phyloP scores from a whole-genome alignment of 2,797 vertebrate species.

The Falco concolor region DNA sequence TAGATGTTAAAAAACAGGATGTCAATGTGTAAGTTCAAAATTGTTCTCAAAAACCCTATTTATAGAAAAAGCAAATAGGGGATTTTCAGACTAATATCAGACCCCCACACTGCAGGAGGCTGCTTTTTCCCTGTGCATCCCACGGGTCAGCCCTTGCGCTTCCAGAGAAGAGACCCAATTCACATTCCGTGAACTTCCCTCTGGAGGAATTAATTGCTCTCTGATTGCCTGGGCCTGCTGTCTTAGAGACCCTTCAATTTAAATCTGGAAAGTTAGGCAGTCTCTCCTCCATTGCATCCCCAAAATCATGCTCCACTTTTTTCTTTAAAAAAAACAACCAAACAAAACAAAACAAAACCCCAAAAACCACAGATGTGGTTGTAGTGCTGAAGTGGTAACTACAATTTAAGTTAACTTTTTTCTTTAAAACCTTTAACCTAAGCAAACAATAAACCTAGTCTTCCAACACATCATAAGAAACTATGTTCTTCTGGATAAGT shows the following conservation, averaged over 20 bases:
- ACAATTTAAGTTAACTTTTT: neutral
- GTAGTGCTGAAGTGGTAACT: neutral
- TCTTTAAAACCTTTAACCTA: neutral
- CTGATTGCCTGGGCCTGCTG: neutral
- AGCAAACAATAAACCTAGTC: neutral
- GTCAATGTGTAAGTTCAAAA: neutral
- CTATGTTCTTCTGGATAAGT: neutral
- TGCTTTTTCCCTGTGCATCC: neutral
- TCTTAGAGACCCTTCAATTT: neutral
- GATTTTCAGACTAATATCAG: neutral
- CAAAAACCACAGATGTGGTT: neutral
- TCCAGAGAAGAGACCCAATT: neutral
- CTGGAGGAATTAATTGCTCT: neutral
- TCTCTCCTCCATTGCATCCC: neutral
- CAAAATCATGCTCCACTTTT: neutral
- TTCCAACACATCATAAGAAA: neutral
- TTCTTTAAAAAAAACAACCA: neutral
- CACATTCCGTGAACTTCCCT: neutral
- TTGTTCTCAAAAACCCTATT: neutral
- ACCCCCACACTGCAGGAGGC: neutral
- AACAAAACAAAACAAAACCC: neutral
- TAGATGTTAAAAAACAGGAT: fast-evolving
- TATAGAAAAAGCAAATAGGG: neutral
- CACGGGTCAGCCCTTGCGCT: neutral
- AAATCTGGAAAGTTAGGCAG: neutral